Percentiles rank a stretch among this genome's conserved stretches.
These are phyloP conservation scores for Pediacus dermestoides DNA, from an alignment of 2,888 invertebrate species.

Conservation along the genomic window DNA sequence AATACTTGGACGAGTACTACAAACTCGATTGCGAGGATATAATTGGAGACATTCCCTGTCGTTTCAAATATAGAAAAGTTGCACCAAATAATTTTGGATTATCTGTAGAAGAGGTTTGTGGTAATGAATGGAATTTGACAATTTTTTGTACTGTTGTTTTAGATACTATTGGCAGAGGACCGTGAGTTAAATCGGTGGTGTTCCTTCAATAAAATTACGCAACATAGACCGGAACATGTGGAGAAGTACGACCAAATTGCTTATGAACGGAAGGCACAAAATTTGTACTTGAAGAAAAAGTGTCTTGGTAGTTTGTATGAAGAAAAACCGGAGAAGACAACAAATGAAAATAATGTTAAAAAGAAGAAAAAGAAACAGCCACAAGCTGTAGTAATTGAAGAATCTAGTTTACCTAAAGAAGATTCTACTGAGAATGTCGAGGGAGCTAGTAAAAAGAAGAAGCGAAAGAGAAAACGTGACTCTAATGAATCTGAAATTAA, in stretches of 20 bases:
- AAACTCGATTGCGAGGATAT: constrained; percentile 94
- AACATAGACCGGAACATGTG: constrained; percentile 69
- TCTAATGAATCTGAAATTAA: constrained; percentile 15
- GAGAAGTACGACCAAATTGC: constrained; percentile 77
- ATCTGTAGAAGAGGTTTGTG: constrained; percentile 76
- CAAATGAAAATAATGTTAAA: constrained; percentile 15
- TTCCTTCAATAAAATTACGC: constrained; percentile 82
- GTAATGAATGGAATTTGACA: background rate
- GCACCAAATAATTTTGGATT: constrained; percentile 90
- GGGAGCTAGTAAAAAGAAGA: constrained; percentile 20
- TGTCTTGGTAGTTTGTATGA: constrained; percentile 74
- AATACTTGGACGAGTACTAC: constrained; percentile 94
- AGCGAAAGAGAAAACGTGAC: constrained; percentile 27
- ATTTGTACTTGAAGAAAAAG: constrained; percentile 71
- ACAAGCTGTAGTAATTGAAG: constrained; percentile 12
- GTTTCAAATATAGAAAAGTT: constrained; percentile 90
- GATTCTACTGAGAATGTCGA: constrained; percentile 6
- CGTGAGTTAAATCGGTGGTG: constrained; percentile 94
- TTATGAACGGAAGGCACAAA: constrained; percentile 70
- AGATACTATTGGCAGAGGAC: constrained; percentile 90
- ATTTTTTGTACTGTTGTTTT: constrained; percentile 26
- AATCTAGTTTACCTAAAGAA: too few relatives aligned
- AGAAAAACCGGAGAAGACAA: constrained; percentile 38
- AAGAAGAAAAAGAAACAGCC: constrained; percentile 19
- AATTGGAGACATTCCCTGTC: constrained; percentile 84